phyloP scores from a whole-genome alignment of 2,888 invertebrate species.

The Rhabditophanes sp. region DNA sequence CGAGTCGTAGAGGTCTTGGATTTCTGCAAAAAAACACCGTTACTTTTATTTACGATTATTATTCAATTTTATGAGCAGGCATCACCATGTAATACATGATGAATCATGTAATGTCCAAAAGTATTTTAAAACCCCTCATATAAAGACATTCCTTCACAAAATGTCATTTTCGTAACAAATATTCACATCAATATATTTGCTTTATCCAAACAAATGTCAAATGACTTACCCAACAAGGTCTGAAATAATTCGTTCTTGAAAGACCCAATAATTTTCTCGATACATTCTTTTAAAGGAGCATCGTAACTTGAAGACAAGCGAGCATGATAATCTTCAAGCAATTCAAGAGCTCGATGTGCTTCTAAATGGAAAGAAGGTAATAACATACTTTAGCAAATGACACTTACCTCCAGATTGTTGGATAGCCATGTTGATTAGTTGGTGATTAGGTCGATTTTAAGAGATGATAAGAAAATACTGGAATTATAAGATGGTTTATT shows the following conservation, averaged over 20 bases:
- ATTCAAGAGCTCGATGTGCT: conserved; percentile 91
- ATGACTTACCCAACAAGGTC: conserved; percentile 68
- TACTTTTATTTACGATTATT: no score
- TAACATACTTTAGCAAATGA: background rate
- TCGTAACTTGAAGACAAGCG: conserved; percentile 78
- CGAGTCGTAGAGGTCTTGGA: conserved; percentile 95
- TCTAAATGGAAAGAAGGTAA: conserved; percentile 49
- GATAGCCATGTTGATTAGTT: background rate
- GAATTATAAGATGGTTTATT: background rate
- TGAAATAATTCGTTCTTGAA: conserved; percentile 95
- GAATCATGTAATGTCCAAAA: no score
- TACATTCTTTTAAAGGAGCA: conserved; percentile 78
- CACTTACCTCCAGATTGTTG: background rate
- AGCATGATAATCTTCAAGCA: conserved; percentile 91
- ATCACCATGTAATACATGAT: no score
- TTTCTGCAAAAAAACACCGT: conserved; percentile 59
- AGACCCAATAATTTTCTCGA: conserved; percentile 90
- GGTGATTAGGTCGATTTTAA: conserved; percentile 1
- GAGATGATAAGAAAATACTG: conserved; percentile 1
- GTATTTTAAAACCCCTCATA: no score
- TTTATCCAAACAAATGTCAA: background rate
- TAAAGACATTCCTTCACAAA: no score
- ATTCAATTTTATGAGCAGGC: no score
- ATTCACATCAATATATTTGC: no score
- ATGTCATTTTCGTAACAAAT: no score